These are phyloP conservation scores for Myzus persicae DNA, from an alignment of 1,140 invertebrate species.

Conservation along the genomic window DNA sequence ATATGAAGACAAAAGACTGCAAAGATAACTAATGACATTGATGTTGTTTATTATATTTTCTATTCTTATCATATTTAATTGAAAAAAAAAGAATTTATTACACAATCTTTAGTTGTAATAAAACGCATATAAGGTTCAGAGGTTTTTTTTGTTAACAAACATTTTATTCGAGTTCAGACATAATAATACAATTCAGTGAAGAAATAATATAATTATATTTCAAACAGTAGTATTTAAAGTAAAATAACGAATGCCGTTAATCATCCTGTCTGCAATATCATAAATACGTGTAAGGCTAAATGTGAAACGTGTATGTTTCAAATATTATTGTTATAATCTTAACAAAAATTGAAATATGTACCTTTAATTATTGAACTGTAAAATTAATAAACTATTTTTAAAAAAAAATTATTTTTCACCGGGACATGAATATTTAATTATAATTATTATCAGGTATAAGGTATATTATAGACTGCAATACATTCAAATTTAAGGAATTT, in stretches of 20 bases:
- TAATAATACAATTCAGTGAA: neutral
- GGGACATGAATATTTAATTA: neutral
- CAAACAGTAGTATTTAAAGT: neutral
- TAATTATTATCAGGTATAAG: neutral
- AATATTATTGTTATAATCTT: neutral
- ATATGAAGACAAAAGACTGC: too few species aligned
- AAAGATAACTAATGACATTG: neutral
- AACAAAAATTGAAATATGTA: neutral
- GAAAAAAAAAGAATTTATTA: neutral
- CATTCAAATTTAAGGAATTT: neutral
- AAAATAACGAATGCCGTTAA: neutral
- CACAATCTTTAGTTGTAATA: neutral
- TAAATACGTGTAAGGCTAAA: neutral
- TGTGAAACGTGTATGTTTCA: neutral
- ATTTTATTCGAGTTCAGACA: neutral
- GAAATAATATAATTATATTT: neutral
- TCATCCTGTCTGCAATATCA: neutral
- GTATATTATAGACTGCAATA: neutral
- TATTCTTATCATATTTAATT: neutral
- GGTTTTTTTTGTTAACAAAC: neutral
- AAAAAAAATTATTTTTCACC: too few species aligned
- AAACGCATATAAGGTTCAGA: neutral
- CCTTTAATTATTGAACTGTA: neutral
- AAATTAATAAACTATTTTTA: neutral
- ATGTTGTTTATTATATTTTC: neutral